phyloP scores from a whole-genome alignment of 2,888 invertebrate genomes.

The Daptonema setosum region DNA sequence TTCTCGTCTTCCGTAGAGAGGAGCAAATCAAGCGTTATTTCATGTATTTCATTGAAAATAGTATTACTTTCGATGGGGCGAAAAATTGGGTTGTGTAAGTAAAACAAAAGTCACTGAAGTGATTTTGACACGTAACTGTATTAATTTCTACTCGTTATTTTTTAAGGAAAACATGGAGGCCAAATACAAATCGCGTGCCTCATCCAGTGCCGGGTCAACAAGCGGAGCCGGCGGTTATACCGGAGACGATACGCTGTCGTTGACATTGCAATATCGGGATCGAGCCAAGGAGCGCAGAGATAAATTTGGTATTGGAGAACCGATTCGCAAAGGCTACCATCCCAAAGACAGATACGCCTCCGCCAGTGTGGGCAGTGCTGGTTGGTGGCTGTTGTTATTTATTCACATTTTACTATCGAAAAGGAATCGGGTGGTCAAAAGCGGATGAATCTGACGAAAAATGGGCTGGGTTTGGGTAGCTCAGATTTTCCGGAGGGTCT shows the following conservation, averaged over 20 bases:
- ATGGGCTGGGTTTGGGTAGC: too few species aligned
- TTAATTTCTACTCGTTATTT: not conserved
- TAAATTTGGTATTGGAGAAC: slow-evolving; percentile 47
- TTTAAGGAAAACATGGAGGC: slow-evolving; percentile 16
- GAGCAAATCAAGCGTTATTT: too few species aligned
- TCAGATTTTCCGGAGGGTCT: too few species aligned
- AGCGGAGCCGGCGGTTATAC: not conserved
- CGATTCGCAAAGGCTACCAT: not conserved
- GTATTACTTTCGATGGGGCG: not conserved
- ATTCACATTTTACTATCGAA: too few species aligned
- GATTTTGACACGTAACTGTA: too few species aligned
- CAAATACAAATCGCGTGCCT: too few species aligned
- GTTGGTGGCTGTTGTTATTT: too few species aligned
- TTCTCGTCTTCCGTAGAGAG: too few species aligned
- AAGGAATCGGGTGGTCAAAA: slow-evolving; percentile 36
- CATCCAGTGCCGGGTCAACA: not conserved
- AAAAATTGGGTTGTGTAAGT: not conserved
- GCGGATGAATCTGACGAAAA: too few species aligned
- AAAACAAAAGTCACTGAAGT: not conserved
- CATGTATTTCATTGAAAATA: too few species aligned
- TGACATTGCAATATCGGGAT: slow-evolving; percentile 52
- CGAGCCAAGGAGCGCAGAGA: slow-evolving; percentile 79
- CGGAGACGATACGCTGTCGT: slow-evolving; percentile 1
- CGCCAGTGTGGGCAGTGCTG: slow-evolving; percentile 5
- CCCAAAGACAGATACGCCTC: not conserved